Evolutionary conservation across 2,113 vertebrate species (phyloP).

Genomic region (Pao palembangensis): DNA sequence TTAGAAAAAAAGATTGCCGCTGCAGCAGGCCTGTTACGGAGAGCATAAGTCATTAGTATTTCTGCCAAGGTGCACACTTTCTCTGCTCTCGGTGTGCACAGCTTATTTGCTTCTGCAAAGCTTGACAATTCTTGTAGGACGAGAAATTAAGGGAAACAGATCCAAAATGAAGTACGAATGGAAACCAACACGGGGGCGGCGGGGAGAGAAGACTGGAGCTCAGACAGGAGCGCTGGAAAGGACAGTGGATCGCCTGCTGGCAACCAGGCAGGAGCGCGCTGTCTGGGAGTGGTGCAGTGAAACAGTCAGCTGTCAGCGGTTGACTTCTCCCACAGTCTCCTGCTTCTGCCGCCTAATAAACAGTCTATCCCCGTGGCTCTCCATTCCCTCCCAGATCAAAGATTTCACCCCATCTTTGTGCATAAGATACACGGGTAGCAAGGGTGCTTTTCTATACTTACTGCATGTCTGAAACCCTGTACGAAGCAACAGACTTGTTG

Average conservation of each 20-base stretch:
- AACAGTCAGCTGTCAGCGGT: conserved; percentile 42
- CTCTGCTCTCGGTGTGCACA: conserved; percentile 18
- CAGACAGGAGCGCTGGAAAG: conserved; percentile 43
- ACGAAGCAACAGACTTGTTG: conserved; percentile 7
- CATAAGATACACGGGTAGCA: not conserved
- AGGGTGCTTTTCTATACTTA: not conserved
- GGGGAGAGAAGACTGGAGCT: conserved; percentile 37
- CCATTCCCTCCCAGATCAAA: conserved; percentile 28
- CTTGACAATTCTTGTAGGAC: conserved; percentile 34
- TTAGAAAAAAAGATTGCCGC: conserved; percentile 54
- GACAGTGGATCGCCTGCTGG: conserved; percentile 38
- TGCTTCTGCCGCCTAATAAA: conserved; percentile 28
- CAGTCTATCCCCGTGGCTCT: conserved; percentile 24
- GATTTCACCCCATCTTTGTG: conserved; percentile 17
- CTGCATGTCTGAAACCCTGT: conserved; percentile 14
- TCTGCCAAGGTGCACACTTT: conserved; percentile 60
- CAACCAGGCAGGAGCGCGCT: conserved; percentile 35
- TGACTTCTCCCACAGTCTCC: conserved; percentile 45
- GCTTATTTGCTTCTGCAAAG: conserved; percentile 43
- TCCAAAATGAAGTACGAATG: conserved; percentile 10
- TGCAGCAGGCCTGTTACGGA: conserved; percentile 43
- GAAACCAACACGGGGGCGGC: conserved; percentile 16
- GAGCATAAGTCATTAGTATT: conserved; percentile 66
- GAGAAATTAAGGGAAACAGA: conserved; percentile 33
- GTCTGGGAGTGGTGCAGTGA: conserved; percentile 40